phyloP scores from a whole-genome alignment of 2,888 invertebrate species.

The Drosophila conformis region DNA sequence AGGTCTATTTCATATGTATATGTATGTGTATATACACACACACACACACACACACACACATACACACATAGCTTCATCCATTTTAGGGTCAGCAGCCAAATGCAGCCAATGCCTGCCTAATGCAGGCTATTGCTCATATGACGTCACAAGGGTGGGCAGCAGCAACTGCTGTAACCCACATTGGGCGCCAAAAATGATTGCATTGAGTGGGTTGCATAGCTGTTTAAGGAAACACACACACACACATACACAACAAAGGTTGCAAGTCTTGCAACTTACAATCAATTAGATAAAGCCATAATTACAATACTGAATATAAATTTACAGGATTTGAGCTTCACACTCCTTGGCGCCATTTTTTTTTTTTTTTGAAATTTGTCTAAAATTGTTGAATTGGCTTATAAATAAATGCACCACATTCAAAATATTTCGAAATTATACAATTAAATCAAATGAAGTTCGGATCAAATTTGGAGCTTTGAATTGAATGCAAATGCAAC shows the following conservation, averaged over 20 bases:
- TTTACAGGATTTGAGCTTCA: neutral
- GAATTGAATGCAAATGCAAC: conserved; percentile 20
- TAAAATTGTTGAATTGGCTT: neutral
- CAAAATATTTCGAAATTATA: neutral
- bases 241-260: neutral
- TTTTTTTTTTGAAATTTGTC: neutral
- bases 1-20: conserved; percentile 42
- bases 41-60: neutral
- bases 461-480: conserved; percentile 1
- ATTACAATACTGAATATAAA: neutral
- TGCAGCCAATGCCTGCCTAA: conserved; percentile 15
- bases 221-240: neutral
- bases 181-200: conserved; percentile 20
- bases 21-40: neutral
- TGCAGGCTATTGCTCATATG: conserved; percentile 27
- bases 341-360: neutral
- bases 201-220: neutral
- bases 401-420: neutral
- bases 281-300: neutral
- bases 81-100: conserved; percentile 41
- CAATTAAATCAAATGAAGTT: neutral
- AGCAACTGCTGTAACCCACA: conserved; percentile 6
- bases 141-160: neutral
- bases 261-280: conserved; percentile 6
- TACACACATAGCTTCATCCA: conserved; percentile 1